Evolutionary conservation across 2,888 invertebrate genomes (phyloP).

Genomic region (Gymnoscelis rufifasciata): DNA sequence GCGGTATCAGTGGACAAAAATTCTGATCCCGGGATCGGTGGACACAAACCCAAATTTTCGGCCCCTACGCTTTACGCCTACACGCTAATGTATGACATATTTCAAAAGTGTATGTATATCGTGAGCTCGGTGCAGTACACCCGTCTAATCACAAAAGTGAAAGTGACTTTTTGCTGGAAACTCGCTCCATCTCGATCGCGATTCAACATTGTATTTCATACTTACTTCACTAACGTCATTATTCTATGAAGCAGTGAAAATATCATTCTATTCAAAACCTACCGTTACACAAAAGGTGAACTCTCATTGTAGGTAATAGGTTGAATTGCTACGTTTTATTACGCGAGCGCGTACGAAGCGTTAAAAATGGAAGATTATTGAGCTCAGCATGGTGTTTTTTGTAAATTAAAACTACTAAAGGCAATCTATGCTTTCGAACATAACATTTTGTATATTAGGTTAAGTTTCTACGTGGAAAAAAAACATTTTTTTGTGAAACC

Average conservation of each 20-base stretch:
- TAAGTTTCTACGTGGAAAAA: too few relatives aligned
- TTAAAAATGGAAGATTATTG: neutral
- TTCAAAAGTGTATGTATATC: neutral
- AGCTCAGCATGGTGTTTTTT: too few relatives aligned
- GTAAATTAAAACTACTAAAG: too few relatives aligned
- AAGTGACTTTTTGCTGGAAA: slow-evolving; percentile 24
- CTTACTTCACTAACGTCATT: too few relatives aligned
- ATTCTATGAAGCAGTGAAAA: neutral
- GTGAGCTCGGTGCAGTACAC: slow-evolving; percentile 4
- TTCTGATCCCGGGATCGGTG: too few relatives aligned
- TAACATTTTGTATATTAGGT: too few relatives aligned
- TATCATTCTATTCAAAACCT: neutral
- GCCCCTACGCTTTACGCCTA: too few relatives aligned
- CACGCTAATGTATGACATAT: neutral
- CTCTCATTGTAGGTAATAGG: too few relatives aligned
- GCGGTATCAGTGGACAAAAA: too few relatives aligned
- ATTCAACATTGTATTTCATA: slow-evolving; percentile 15
- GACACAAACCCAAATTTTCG: too few relatives aligned
- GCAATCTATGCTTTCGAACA: too few relatives aligned
- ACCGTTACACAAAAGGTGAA: neutral
- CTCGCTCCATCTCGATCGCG: slow-evolving; percentile 11
- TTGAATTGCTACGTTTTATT: neutral
- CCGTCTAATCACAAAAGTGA: slow-evolving; percentile 17
- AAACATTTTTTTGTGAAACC: too few relatives aligned
- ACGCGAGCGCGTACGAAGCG: neutral